A percentile compares a stretch with the other conserved stretches of the same genome.
These are phyloP conservation scores for Karalla daura DNA, from an alignment of 2,797 vertebrate species.

Conservation along the genomic window DNA sequence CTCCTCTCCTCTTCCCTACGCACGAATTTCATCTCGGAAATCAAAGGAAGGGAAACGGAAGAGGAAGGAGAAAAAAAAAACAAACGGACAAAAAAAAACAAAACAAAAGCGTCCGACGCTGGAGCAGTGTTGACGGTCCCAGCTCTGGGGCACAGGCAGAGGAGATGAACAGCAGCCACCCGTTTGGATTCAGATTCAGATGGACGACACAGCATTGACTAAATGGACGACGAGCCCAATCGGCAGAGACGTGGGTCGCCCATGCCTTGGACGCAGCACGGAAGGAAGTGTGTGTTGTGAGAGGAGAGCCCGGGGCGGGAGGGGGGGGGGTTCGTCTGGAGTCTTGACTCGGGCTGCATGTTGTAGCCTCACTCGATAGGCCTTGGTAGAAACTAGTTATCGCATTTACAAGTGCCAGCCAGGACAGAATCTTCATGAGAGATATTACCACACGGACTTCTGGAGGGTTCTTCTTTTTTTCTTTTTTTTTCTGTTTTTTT, in stretches of 20 bases:
- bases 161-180: not conserved
- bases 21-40: conserved; percentile 57
- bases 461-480: conserved; percentile 53
- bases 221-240: conserved; percentile 17
- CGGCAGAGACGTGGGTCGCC: conserved; percentile 51
- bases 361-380: conserved; percentile 73
- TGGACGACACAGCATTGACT: conserved; percentile 27
- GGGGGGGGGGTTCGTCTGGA: conserved; percentile 61
- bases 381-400: conserved; percentile 80
- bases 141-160: conserved; percentile 21
- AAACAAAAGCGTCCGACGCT: conserved; percentile 9
- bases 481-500: too few species aligned
- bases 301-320: too few species aligned
- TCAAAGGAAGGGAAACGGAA: conserved; percentile 25
- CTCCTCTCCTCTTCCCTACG: conserved; percentile 46
- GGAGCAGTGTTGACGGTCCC: conserved; percentile 24
- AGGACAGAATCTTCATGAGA: conserved; percentile 74
- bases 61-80: not conserved
- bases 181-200: conserved; percentile 45
- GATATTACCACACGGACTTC: conserved; percentile 69
- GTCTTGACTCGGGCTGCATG: conserved; percentile 75
- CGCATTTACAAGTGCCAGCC: conserved; percentile 82
- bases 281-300: conserved; percentile 41
- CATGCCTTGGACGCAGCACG: conserved; percentile 64
- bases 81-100: not conserved